Evolutionary conservation across 2,113 vertebrate species (phyloP).

Genomic region (Pelmatolapia mariae): DNA sequence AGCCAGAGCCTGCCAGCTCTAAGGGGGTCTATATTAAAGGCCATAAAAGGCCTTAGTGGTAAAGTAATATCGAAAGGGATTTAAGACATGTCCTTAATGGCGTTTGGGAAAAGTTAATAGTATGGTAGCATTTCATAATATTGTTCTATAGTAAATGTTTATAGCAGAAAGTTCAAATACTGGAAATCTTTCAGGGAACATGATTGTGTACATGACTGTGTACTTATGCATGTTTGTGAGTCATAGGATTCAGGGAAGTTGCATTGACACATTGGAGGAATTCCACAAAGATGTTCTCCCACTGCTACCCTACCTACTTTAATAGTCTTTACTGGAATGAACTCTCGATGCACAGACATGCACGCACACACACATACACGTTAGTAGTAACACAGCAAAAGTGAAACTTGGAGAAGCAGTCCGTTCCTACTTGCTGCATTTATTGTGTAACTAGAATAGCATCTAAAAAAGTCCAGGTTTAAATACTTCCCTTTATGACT

Average conservation of each 20-base stretch:
- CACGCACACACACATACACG: not conserved
- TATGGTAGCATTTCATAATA: not conserved
- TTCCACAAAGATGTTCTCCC: constrained; percentile 48
- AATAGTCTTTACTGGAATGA: constrained; percentile 56
- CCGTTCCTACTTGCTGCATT: constrained; percentile 18
- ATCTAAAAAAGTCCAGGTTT: constrained; percentile 19
- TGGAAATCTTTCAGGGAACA: not conserved
- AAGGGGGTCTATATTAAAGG: not conserved
- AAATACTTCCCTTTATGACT: constrained; percentile 34
- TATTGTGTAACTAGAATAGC: constrained; percentile 15
- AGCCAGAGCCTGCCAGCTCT: not conserved
- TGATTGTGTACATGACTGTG: not conserved
- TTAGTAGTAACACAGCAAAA: constrained; percentile 12
- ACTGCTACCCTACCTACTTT: constrained; percentile 6
- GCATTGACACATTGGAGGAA: constrained; percentile 61
- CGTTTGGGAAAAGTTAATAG: not conserved
- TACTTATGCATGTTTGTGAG: constrained; percentile 33
- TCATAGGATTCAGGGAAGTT: constrained; percentile 70
- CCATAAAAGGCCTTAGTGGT: not conserved
- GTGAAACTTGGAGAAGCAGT: constrained; percentile 31
- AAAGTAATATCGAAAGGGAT: not conserved
- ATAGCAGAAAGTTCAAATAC: not conserved
- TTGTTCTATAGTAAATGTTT: not conserved
- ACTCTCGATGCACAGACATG: not conserved
- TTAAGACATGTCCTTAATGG: not conserved